These are phyloP conservation scores for Rhyacichthys aspro DNA, from an alignment of 2,797 vertebrate genomes.

Conservation along the genomic window DNA sequence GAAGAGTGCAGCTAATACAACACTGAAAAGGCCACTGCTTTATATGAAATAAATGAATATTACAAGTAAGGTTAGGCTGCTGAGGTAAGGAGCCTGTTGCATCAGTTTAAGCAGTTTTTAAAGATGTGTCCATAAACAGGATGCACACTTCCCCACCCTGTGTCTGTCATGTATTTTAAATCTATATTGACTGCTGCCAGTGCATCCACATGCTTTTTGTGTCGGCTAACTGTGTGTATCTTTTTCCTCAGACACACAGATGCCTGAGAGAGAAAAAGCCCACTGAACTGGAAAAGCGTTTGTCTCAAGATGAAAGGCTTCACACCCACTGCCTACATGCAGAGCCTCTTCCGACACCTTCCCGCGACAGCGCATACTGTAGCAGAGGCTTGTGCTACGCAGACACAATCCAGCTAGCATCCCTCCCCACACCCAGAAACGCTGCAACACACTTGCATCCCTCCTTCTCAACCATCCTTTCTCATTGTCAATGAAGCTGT, in stretches of 20 bases:
- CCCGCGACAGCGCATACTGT: conserved; percentile 78
- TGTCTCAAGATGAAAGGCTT: conserved; percentile 86
- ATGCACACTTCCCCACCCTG: conserved; percentile 62
- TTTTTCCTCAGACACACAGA: conserved; percentile 57
- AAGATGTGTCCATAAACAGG: conserved; percentile 33
- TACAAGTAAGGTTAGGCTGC: conserved; percentile 52
- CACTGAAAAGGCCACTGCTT: conserved; percentile 57
- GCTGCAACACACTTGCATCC: conserved; percentile 75
- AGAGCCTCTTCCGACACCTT: conserved; percentile 81
- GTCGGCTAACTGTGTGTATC: conserved; percentile 31
- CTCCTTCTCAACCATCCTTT: conserved; percentile 56
- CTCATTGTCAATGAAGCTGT: conserved; percentile 64
- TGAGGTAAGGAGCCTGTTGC: conserved; percentile 78
- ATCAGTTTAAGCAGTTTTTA: conserved; percentile 48
- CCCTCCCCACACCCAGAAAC: conserved; percentile 77
- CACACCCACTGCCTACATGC: conserved; percentile 85
- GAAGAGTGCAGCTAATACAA: conserved; percentile 70
- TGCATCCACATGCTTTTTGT: conserved; percentile 32
- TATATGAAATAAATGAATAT: conserved; percentile 55
- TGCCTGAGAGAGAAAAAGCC: conserved; percentile 61
- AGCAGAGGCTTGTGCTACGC: conserved; percentile 76
- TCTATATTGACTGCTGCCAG: conserved; percentile 40
- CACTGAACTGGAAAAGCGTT: conserved; percentile 79
- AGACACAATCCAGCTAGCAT: conserved; percentile 77
- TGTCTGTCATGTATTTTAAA: conserved; percentile 43